Conservation (phyloP, 2,888 invertebrate species). For the Ichneumoninae sp. region DNA sequence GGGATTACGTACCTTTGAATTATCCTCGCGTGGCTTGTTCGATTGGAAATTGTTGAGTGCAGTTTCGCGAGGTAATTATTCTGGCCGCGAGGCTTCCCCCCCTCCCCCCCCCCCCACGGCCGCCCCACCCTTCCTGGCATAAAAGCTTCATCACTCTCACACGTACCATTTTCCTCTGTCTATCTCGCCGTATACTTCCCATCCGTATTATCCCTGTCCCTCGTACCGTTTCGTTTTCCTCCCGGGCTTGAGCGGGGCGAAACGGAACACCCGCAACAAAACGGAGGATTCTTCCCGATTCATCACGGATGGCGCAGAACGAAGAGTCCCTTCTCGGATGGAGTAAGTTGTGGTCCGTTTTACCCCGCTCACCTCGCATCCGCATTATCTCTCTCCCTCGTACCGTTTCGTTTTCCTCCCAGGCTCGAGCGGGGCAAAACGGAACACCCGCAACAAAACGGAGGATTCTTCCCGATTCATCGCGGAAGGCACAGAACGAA, state of each 20-base stretch:
- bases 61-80: conserved; percentile 64
- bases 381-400: not conserved
- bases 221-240: conserved; percentile 6
- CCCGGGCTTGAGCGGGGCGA: not conserved
- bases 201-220: conserved; percentile 5
- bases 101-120: not conserved
- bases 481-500: no score
- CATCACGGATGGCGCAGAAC: no score
- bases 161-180: conserved; percentile 18
- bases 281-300: no score
- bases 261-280: not conserved
- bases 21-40: conserved; percentile 73
- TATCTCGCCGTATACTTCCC: conserved; percentile 12
- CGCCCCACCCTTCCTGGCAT: conserved; percentile 21
- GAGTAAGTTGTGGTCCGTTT: no score
- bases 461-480: no score
- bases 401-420: not conserved
- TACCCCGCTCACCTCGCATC: not conserved
- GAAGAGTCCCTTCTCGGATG: no score
- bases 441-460: not conserved
- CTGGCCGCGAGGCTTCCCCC: conserved; percentile 53
- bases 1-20: conserved; percentile 73
- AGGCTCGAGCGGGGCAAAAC: not conserved
- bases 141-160: conserved; percentile 54
- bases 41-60: conserved; percentile 75